Conservation (phyloP, 1,140 invertebrate species). For the Panulirus ornatus region DNA sequence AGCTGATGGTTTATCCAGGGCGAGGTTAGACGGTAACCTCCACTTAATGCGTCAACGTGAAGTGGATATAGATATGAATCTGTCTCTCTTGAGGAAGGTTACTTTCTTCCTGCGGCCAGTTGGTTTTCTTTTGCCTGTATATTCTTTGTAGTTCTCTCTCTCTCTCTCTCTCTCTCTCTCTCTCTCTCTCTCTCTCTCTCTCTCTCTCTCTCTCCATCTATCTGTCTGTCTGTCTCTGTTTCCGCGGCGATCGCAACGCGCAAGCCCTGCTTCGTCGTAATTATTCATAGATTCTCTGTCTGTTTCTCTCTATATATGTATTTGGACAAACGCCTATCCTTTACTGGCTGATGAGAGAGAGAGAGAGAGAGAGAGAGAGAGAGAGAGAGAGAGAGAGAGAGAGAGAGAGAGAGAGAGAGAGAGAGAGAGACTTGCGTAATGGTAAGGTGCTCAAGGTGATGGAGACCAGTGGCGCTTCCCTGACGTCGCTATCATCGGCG, state of each 20-base stretch:
- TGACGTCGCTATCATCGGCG: too few species aligned
- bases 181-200: neutral
- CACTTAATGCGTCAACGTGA: too few species aligned
- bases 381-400: neutral
- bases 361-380: neutral
- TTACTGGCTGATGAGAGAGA: neutral
- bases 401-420: constrained; percentile 26
- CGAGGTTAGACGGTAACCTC: too few species aligned
- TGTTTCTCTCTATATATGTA: neutral
- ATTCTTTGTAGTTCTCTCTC: constrained; percentile 1
- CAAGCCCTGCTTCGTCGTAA: neutral
- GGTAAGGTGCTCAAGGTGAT: too few species aligned
- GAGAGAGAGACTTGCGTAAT: too few species aligned
- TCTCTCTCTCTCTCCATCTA: too few species aligned
- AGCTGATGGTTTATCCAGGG: too few species aligned
- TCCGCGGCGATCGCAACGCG: neutral
- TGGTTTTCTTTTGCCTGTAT: neutral
- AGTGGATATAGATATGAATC: too few species aligned
- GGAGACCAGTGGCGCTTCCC: too few species aligned
- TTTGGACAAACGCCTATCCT: neutral
- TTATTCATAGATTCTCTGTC: neutral
- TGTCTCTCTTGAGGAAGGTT: too few species aligned
- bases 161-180: neutral
- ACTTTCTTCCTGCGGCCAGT: too few species aligned
- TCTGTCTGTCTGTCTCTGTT: neutral